Percentiles rank a stretch among this genome's conserved stretches.
phyloP scores from a whole-genome alignment of 2,888 invertebrate genomes.

The Diloba caeruleocephala region DNA sequence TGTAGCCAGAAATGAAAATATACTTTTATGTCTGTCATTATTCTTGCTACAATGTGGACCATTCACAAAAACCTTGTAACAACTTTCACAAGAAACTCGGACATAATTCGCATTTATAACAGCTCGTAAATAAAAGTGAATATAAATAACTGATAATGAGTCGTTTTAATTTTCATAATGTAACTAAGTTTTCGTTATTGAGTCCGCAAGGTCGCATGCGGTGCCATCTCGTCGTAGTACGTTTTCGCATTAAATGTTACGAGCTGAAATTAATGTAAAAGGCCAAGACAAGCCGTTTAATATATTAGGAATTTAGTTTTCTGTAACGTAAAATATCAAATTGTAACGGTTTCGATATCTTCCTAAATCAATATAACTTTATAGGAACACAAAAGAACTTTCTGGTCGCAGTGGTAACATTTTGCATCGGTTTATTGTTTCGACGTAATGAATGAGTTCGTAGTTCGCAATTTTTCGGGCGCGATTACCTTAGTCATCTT shows the following conservation, averaged over 20 bases:
- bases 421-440: constrained; percentile 38
- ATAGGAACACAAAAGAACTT: constrained; percentile 20
- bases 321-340: constrained; percentile 19
- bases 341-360: background rate
- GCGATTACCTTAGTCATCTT: too few species aligned
- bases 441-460: constrained; percentile 34
- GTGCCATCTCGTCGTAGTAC: constrained; percentile 67
- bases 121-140: constrained; percentile 34
- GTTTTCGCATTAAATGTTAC: constrained; percentile 48
- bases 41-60: constrained; percentile 27
- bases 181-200: constrained; percentile 50
- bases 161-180: constrained; percentile 61
- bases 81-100: constrained; percentile 42
- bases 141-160: constrained; percentile 45
- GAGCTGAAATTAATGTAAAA: constrained; percentile 21
- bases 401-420: constrained; percentile 32
- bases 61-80: constrained; percentile 39
- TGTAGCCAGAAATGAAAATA: constrained; percentile 45
- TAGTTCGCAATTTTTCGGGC: constrained; percentile 18
- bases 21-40: constrained; percentile 43
- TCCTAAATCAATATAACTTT: constrained; percentile 37
- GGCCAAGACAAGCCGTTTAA: constrained; percentile 22
- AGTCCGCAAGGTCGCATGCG: constrained; percentile 56
- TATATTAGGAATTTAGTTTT: constrained; percentile 34
- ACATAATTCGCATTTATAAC: constrained; percentile 35